Evolutionary conservation across 92 coral and sea anemone species (phyloP), one percentile per base, ranked within the genome.

Genomic region (Pocillopora meandrina): DNA sequence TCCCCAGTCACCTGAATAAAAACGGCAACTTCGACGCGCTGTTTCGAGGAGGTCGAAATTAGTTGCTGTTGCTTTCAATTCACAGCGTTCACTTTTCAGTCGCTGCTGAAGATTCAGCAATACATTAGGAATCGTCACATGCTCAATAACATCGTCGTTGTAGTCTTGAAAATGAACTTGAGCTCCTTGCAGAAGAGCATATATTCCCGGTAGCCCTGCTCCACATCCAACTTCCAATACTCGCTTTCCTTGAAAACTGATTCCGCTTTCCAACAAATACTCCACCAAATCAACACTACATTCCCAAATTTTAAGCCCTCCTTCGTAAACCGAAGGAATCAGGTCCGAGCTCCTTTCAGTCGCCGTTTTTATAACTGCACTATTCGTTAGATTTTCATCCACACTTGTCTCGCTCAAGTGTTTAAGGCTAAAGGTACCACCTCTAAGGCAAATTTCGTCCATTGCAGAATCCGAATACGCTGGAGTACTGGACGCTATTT

Each of bases 271-370:
- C 42, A 66, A 60, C 63, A 96, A 81, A 69, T 85, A 95, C 60
- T 93, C 92, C 34, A 95, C 93, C 66, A 96, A 89, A 78, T 96
- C 98, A 15, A 89, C 21, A 23, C 98, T 88, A 64, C 99, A 96
- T 89, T 96, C 98, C 99, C 99, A 96, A 71, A 96, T 86, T 72
- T 96, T 96, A 59, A 95, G 89, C 16, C 99, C 99, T 23, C 99
- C 99, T 90, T 96, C 99, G 78, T 95, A 96, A 36, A 90, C 85
- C 14, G 85, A 87, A 18, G 98, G 98, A 61, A 96, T 85, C 61
- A 96, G 90, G 79, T 96, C 99, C 18, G 92, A 75, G 66, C 87
- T 87, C 13, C 84, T 78, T 75, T 88, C 72, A 34, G 94, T 64
- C 34, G 98, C 98, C 71, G 82, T 86, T 33, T 79, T 31, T 59